Base-by-base conservation (phyloP, 2,888 invertebrate genomes). In the Diloba caeruleocephala region DNA sequence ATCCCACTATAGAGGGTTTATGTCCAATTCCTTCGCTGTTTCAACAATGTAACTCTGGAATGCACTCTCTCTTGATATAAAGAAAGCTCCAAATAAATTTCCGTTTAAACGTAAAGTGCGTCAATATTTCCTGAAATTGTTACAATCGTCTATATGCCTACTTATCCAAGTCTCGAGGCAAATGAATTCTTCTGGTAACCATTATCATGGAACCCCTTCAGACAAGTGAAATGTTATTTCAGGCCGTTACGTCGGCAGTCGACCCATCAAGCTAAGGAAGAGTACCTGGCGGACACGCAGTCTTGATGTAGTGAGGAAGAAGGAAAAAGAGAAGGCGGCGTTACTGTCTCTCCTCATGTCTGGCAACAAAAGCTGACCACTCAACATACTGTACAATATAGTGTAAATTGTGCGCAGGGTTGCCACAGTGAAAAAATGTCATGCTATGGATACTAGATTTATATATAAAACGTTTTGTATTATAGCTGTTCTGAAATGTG, bases 211-310 rank as follows among this genome's bases (percentile, higher is more conserved):
- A n/a, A 9, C 9, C 1, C 2, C 9, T 28, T 12, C 28, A 12
- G 5, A 13, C 33, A 33, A 10, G 6, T 7, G 2, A 7, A 1
- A 0, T 1, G 7, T n/a, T 5, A 12, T 74, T 54, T 3, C 70
- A 98, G 98, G 99, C 12, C 97, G 99, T 52, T 99, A 99, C 87
- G 99, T 99, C 0, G 99, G 99, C 52, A 99, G 99, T 81, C 95
- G 99, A 28, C 99, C 99, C 0, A 99, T 99, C 61, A 99, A 99
- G 86, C 91, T 99, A 48, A 94, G 99, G 14, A 99, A 99, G 92
- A 99, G 99, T 82, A 96, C 96, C 0, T 99, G 99, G 99, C 97
- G 96, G 77, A 97, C 97, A 71, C 95, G 99, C 56, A 98, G 98
- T 78, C 94, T 99, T 8, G 99, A 99, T 69, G 95, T 98, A 0